phyloP scores from a whole-genome alignment of 2,797 vertebrate species.

The Enteromius radiatus region DNA sequence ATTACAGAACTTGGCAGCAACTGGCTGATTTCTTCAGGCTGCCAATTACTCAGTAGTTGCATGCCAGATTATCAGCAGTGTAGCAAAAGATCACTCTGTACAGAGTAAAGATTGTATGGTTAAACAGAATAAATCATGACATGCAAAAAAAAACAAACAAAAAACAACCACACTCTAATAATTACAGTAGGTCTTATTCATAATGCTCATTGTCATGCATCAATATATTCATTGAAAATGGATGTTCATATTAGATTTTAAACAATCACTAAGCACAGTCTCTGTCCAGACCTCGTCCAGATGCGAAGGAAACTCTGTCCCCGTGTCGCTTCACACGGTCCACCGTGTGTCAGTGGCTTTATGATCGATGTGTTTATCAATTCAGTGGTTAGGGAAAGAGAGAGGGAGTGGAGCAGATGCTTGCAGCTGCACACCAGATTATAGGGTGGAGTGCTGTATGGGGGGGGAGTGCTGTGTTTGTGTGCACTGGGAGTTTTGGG shows the following conservation, averaged over 20 bases:
- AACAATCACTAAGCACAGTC: background rate
- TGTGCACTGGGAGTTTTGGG: conserved; percentile 61
- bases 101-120: background rate
- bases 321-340: conserved; percentile 61
- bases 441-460: conserved; percentile 78
- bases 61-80: conserved; percentile 39
- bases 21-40: conserved; percentile 4
- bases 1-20: conserved; percentile 69
- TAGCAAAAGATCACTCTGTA: conserved; percentile 30
- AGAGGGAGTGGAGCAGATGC: conserved; percentile 75
- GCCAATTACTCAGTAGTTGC: conserved; percentile 37
- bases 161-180: background rate
- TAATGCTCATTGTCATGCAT: background rate
- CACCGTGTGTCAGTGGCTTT: conserved; percentile 72
- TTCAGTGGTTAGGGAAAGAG: conserved; percentile 71
- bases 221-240: background rate
- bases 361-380: conserved; percentile 81
- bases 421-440: conserved; percentile 85
- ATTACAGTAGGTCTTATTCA: background rate
- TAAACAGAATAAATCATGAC: conserved; percentile 1
- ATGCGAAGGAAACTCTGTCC: conserved; percentile 65
- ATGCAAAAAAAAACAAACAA: too few species aligned
- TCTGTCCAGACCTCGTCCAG: conserved; percentile 48
- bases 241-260: background rate
- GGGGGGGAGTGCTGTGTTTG: conserved; percentile 59